These are phyloP conservation scores for Brachionus rubens DNA, from an alignment of 1,140 invertebrate species.

Conservation along the genomic window DNA sequence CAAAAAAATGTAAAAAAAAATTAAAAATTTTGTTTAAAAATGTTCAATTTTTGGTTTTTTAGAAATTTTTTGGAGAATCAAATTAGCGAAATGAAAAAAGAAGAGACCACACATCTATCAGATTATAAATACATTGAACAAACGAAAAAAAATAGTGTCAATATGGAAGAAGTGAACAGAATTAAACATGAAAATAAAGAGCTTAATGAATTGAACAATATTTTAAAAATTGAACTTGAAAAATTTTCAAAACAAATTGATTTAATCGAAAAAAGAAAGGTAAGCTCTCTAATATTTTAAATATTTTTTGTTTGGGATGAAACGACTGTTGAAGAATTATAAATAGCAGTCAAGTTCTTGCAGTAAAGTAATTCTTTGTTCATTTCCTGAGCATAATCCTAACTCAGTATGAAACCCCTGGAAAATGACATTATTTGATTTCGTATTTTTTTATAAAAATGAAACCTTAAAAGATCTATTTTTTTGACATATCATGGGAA, in stretches of 20 bases:
- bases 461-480: no score
- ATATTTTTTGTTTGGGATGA: no score
- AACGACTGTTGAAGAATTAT: no score
- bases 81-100: background rate
- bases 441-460: no score
- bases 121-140: background rate
- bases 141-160: background rate
- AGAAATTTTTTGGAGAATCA: constrained; percentile 26
- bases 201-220: background rate
- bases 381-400: no score
- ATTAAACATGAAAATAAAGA: constrained; percentile 40
- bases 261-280: constrained; percentile 44
- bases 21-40: background rate
- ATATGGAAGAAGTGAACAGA: background rate
- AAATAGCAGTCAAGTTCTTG: no score
- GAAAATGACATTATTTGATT: no score
- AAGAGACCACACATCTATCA: background rate
- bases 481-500: no score
- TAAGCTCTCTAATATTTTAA: background rate
- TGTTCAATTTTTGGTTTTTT: background rate
- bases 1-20: constrained; percentile 19
- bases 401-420: no score
- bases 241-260: constrained; percentile 42
- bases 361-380: no score
- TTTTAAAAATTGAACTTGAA: constrained; percentile 26